Evolutionary conservation across 2,797 vertebrate genomes (phyloP), one percentile per base, ranked within the genome.

Genomic region (Acrocephalus scirpaceus): DNA sequence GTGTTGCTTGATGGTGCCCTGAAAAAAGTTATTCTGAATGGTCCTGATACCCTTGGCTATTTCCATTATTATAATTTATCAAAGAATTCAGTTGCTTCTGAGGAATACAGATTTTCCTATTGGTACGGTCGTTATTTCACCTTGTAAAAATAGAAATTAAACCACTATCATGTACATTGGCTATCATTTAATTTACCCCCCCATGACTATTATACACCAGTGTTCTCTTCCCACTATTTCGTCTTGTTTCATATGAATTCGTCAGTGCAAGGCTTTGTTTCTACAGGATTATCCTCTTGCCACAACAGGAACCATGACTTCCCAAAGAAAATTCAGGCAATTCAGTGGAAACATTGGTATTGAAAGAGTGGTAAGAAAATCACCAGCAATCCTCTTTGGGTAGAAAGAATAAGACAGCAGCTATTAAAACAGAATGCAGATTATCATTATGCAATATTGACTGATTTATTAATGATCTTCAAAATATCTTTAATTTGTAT

Each of bases 161-260:
- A 42, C 16, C 0, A 1, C 45, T 44, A 0, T 34, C 40, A 27
- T 38, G 29, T 44, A 5, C 6, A 6, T 4, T 36, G 21, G 11
- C 16, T 69, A 4, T 44, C 7, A 42, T 19, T 77, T 58, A 75
- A 84, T 76, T 88, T 66, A 69, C 12, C 7, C 23, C 7, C 36
- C 1, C 7, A 9, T 60, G 32, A 53, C 66, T 32, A 21, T 50
- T 22, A 36, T 9, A 56, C 36, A 56, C 8, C 34, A 30, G 1
- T 16, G 16, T 13, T 78, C 34, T 71, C 32, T 50, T 53, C 50
- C 47, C n/a, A 7, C 26, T 16, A 11, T 38, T 88, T 50, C 75
- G 4, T 38, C 16, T 60, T 83, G 21, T 60, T 91, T 58, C 53
- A 10, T 17, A 16, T 17, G 10, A 76, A 65, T 25, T 66, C 5